Percentiles rank a stretch among this genome's conserved stretches.
Evolutionary conservation across 2,113 vertebrate species (phyloP).

Genomic region (Lamprologus lemairii): DNA sequence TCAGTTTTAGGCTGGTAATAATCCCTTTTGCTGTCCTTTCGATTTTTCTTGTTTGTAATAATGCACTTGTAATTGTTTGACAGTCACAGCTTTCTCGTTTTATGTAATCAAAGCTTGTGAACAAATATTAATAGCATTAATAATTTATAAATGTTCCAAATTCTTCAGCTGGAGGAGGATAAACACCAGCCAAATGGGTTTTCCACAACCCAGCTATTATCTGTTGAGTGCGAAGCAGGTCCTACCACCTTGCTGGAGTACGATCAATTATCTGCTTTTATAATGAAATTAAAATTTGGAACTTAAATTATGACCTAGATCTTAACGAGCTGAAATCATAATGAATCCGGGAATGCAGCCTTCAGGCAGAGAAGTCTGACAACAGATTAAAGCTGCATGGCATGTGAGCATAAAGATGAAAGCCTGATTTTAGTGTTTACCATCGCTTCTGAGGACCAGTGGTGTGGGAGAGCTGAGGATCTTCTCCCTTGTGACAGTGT

Average conservation of each 20-base stretch:
- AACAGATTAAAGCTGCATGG: not conserved
- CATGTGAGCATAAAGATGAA: not conserved
- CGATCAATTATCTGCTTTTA: not conserved
- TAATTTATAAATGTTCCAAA: not conserved
- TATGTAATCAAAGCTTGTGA: not conserved
- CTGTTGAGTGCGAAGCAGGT: not conserved
- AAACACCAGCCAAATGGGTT: not conserved
- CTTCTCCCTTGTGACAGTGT: slow-evolving; percentile 69
- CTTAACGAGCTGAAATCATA: not conserved
- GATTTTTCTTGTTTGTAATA: not conserved
- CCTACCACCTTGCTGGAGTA: not conserved
- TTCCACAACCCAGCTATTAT: not conserved
- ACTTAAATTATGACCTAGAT: not conserved
- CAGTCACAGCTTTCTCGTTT: not conserved
- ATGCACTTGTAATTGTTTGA: not conserved
- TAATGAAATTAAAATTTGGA: not conserved
- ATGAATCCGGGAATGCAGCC: not conserved
- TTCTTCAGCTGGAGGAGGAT: not conserved
- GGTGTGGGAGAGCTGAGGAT: slow-evolving; percentile 86
- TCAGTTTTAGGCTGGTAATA: not conserved
- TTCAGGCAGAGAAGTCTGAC: not conserved
- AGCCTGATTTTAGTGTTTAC: slow-evolving; percentile 54
- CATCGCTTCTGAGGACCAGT: slow-evolving; percentile 84
- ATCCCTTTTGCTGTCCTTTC: not conserved
- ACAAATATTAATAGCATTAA: not conserved